A percentile compares a stretch with the other conserved stretches of the same genome.
Conservation (phyloP, 1,140 invertebrate genomes). For the Drosophila pruinosa region DNA sequence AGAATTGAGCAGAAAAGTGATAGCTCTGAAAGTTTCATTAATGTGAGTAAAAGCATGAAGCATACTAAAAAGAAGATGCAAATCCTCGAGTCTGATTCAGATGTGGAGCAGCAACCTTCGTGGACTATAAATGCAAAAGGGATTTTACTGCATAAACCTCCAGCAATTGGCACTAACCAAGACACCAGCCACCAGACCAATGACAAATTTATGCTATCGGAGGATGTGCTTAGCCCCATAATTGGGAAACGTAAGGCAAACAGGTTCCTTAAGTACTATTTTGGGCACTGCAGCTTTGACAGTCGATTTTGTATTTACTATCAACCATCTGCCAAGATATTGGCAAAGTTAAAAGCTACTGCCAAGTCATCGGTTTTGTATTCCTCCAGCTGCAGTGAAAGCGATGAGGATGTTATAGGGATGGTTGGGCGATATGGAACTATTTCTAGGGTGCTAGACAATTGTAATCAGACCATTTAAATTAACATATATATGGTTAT, state of each 20-base stretch:
- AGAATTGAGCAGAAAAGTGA: no score
- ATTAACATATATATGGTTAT: no score
- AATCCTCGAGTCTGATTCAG: neutral
- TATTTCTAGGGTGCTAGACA: constrained; percentile 47
- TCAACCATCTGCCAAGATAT: constrained; percentile 45
- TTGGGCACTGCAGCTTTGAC: constrained; percentile 56
- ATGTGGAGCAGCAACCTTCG: neutral
- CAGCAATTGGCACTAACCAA: no score
- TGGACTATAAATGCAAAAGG: neutral
- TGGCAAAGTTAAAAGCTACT: neutral
- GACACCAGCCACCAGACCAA: constrained; percentile 20
- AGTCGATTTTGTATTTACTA: constrained; percentile 66
- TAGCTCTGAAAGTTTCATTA: no score
- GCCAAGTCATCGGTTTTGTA: neutral
- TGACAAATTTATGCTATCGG: constrained; percentile 49
- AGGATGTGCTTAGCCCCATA: constrained; percentile 46
- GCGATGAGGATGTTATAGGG: constrained; percentile 61
- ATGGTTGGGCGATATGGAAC: constrained; percentile 50
- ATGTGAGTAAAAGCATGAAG: no score
- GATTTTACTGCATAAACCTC: neutral
- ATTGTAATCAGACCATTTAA: no score
- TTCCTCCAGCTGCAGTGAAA: constrained; percentile 32
- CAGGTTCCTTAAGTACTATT: constrained; percentile 62
- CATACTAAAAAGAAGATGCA: no score
- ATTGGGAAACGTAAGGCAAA: constrained; percentile 53